Conservation (phyloP, 1,140 invertebrate genomes). For the Philotrypesis tridentata region DNA sequence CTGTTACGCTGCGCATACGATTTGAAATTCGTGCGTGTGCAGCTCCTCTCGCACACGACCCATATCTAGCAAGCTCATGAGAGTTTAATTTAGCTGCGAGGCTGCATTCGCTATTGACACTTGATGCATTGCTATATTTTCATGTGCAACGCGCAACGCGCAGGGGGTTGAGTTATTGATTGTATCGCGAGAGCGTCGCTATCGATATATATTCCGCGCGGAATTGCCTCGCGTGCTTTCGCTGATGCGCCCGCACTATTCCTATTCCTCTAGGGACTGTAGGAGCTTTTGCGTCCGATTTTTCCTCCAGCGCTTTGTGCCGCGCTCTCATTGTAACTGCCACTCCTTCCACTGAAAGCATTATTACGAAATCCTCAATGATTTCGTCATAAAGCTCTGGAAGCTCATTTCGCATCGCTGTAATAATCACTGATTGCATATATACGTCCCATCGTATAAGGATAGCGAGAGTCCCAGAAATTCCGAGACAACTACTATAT, state of each 20-base stretch:
- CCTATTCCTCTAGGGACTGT: not conserved
- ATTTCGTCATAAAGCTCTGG: not conserved
- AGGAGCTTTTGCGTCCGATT: not conserved
- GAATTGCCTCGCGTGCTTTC: not conserved
- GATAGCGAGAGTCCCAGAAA: not conserved
- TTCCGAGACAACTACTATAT: not conserved
- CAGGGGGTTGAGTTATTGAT: not conserved
- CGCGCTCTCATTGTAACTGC: not conserved
- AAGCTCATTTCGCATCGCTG: not conserved
- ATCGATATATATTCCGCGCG: not conserved
- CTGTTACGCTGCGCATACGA: not conserved
- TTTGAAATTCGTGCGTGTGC: conserved; percentile 11
- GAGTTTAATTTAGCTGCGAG: not conserved
- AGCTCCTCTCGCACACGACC: not conserved
- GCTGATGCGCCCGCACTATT: not conserved
- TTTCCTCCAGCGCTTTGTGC: not conserved
- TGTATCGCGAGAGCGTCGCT: not conserved
- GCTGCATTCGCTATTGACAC: not conserved
- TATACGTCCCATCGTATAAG: not conserved
- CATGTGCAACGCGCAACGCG: not conserved
- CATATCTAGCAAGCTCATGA: not conserved
- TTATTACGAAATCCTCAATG: not conserved
- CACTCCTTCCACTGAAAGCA: no score
- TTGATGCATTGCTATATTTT: not conserved
- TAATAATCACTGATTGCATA: not conserved